These are phyloP conservation scores for Anthonomus grandis DNA, from an alignment of 1,140 invertebrate species.

Conservation along the genomic window DNA sequence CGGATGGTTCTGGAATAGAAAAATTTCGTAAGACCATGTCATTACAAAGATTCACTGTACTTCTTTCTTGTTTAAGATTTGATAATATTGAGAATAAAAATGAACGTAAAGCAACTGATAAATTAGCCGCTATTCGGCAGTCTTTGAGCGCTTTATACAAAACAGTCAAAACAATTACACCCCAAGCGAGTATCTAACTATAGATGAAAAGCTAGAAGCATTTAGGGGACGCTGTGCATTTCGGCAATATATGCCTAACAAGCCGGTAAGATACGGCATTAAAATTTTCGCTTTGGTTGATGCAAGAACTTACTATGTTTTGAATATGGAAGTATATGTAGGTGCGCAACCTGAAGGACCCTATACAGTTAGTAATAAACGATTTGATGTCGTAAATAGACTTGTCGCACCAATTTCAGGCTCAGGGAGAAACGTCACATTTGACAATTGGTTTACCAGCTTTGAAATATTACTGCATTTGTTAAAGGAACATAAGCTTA, in stretches of 20 bases:
- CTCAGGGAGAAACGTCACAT: constrained; percentile 43
- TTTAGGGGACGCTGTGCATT: constrained; percentile 8
- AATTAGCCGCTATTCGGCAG: not conserved
- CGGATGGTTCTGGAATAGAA: constrained; percentile 40
- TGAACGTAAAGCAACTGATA: not conserved
- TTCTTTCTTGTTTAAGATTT: constrained; percentile 10
- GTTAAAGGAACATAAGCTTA: constrained; percentile 33
- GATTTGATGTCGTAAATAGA: constrained; percentile 6
- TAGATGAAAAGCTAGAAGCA: constrained; percentile 16
- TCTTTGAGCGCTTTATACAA: constrained; percentile 4
- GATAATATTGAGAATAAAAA: constrained; percentile 12
- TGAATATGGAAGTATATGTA: constrained; percentile 20
- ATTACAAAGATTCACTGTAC: constrained; percentile 33
- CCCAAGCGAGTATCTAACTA: constrained; percentile 3
- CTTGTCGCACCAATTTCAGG: constrained; percentile 31
- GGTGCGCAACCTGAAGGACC: constrained; percentile 10
- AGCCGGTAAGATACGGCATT: constrained; percentile 30
- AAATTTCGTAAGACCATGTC: constrained; percentile 40
- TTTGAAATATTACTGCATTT: constrained; percentile 34
- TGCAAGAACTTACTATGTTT: constrained; percentile 11
- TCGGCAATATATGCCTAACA: constrained; percentile 46
- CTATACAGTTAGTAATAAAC: constrained; percentile 6
- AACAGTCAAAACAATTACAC: constrained; percentile 3
- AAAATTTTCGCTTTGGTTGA: constrained; percentile 21
- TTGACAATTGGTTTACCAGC: constrained; percentile 45